Conservation (phyloP, 2,113 vertebrate genomes). For the Isichthys henryi region DNA sequence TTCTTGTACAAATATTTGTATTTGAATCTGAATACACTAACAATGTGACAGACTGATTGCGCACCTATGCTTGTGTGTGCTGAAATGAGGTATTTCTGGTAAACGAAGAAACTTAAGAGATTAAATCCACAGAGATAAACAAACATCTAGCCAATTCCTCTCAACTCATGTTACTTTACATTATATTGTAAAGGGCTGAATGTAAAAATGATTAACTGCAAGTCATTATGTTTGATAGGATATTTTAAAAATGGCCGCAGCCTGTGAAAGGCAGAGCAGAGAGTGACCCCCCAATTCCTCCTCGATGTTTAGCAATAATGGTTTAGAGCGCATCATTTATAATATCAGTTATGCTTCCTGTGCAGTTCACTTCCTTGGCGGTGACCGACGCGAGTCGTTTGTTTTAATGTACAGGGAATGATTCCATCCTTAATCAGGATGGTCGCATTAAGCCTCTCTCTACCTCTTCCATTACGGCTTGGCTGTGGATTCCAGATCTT, state of each 20-base stretch:
- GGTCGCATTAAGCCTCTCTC: slow-evolving; percentile 23
- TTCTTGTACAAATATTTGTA: background rate
- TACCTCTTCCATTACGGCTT: slow-evolving; percentile 34
- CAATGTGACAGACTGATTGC: background rate
- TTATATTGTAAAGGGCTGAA: background rate
- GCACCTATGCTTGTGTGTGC: background rate
- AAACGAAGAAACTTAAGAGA: background rate
- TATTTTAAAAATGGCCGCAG: background rate
- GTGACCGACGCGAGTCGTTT: slow-evolving; percentile 25
- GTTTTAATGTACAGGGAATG: slow-evolving; percentile 41
- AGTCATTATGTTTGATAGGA: background rate
- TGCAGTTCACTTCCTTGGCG: slow-evolving; percentile 18
- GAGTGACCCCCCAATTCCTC: no score
- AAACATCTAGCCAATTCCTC: background rate
- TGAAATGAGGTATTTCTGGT: background rate
- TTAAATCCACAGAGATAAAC: background rate
- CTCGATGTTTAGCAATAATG: background rate
- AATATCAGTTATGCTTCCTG: slow-evolving; percentile 35
- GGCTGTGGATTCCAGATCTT: slow-evolving; percentile 32
- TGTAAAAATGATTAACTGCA: background rate
- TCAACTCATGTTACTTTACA: background rate
- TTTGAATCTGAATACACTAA: background rate
- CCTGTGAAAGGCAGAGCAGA: background rate
- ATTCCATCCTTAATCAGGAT: slow-evolving; percentile 45
- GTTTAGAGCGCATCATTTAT: slow-evolving; percentile 35